These are phyloP conservation scores for Spodoptera frugiperda DNA, from an alignment of 1,140 invertebrate genomes.

Conservation along the genomic window DNA sequence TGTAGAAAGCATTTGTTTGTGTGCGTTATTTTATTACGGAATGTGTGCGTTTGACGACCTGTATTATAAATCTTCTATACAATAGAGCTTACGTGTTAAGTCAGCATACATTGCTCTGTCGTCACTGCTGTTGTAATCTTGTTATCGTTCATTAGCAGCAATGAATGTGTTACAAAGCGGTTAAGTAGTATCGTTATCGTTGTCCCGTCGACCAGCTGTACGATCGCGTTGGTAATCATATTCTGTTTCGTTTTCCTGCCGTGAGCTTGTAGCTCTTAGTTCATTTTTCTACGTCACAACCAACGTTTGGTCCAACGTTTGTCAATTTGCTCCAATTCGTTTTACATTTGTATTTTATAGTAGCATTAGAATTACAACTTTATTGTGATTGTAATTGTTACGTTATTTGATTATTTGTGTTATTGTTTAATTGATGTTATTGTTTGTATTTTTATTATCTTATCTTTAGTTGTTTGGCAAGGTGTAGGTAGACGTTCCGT, in stretches of 20 bases:
- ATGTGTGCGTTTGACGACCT: conserved; percentile 57
- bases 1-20: conserved; percentile 54
- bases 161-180: conserved; percentile 49
- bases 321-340: conserved; percentile 19
- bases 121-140: background rate
- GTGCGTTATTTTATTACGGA: conserved; percentile 50
- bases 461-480: conserved; percentile 29
- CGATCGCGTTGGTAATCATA: conserved; percentile 69
- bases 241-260: conserved; percentile 73
- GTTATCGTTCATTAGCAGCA: conserved; percentile 14
- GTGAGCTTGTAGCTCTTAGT: conserved; percentile 55
- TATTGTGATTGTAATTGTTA: conserved; percentile 36
- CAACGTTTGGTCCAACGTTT: conserved; percentile 61
- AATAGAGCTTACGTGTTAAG: conserved; percentile 10
- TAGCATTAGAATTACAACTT: conserved; percentile 28
- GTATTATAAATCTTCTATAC: conserved; percentile 38
- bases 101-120: conserved; percentile 45
- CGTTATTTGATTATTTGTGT: background rate
- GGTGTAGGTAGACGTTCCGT: background rate
- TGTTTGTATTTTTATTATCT: conserved; percentile 17
- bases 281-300: conserved; percentile 62
- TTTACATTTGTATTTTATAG: conserved; percentile 30
- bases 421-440: background rate
- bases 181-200: conserved; percentile 17
- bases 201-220: conserved; percentile 67